phyloP scores from a whole-genome alignment of 92 coral and sea anemone genomes.

The Phenganax stokvisi region DNA sequence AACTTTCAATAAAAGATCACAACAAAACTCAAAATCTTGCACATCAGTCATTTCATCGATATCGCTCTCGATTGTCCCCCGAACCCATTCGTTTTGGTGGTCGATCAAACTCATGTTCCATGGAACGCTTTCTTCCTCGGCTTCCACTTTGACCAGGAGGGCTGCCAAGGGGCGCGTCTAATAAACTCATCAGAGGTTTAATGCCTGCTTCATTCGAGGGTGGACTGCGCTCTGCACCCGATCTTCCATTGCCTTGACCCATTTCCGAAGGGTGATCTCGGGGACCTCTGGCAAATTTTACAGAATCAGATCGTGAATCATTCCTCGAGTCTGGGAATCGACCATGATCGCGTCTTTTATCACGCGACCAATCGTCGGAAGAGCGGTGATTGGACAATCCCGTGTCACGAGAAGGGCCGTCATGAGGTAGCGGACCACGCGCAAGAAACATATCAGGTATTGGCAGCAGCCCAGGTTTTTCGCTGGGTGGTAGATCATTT shows the following conservation, averaged over 20 bases:
- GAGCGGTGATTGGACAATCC: conserved; percentile 25
- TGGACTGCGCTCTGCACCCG: background rate
- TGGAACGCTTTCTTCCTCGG: conserved; percentile 38
- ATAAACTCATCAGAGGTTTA: conserved; percentile 34
- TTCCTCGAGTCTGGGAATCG: background rate
- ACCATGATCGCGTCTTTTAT: conserved; percentile 11
- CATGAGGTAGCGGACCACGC: background rate
- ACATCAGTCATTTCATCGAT: background rate
- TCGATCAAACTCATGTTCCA: conserved; percentile 32
- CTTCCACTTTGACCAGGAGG: conserved; percentile 7
- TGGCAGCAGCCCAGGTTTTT: conserved; percentile 13
- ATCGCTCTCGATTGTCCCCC: conserved; percentile 23
- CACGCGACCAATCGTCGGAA: background rate
- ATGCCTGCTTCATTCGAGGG: conserved; percentile 7
- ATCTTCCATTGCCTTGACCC: background rate
- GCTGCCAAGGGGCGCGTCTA: conserved; percentile 17
- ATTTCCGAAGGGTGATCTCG: conserved; percentile 22
- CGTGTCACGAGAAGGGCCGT: conserved; percentile 16
- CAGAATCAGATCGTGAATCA: conserved; percentile 2
- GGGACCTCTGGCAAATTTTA: conserved; percentile 13
- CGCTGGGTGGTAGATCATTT: background rate
- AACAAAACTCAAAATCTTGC: background rate
- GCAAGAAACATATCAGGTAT: conserved; percentile 26
- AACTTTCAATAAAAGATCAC: background rate
- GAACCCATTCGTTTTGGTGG: conserved; percentile 32